Evolutionary conservation across 2,888 invertebrate species (phyloP).

Genomic region (Carabus problematicus): DNA sequence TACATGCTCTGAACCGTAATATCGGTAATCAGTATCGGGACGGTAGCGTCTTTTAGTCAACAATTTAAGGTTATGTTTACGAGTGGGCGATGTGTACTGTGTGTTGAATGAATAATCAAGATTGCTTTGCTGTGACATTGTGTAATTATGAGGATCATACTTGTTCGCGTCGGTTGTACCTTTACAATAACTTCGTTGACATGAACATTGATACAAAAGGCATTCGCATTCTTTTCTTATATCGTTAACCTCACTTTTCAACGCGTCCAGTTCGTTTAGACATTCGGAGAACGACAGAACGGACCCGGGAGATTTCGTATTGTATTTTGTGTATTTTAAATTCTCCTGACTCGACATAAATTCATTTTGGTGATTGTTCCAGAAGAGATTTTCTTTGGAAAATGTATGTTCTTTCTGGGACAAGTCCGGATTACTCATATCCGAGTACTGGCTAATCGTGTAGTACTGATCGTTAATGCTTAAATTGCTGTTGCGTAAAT

Average conservation of each 20-base stretch:
- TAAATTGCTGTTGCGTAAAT: not conserved
- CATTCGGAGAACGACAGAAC: conserved; percentile 32
- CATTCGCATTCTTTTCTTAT: conserved; percentile 38
- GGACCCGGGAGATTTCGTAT: not conserved
- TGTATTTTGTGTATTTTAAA: no score
- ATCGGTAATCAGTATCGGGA: conserved; percentile 17
- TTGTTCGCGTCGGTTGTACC: not conserved
- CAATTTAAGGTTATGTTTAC: conserved; percentile 21
- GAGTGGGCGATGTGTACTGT: not conserved
- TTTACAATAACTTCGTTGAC: conserved; percentile 14
- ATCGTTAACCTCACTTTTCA: conserved; percentile 35
- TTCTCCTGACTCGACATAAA: not conserved
- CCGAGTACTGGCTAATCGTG: not conserved
- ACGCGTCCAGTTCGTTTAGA: conserved; percentile 31
- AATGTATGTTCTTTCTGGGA: not conserved
- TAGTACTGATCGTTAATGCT: not conserved
- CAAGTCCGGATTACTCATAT: not conserved
- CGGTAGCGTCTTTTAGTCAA: conserved; percentile 14
- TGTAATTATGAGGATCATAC: conserved; percentile 10
- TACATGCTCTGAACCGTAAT: not conserved
- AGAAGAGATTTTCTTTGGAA: conserved; percentile 8
- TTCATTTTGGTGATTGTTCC: conserved; percentile 6
- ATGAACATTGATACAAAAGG: conserved; percentile 28
- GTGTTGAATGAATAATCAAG: conserved; percentile 3
- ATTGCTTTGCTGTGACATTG: not conserved